Base-by-base conservation (phyloP, 2,797 vertebrate species). In the Eupleurogrammus muticus region DNA sequence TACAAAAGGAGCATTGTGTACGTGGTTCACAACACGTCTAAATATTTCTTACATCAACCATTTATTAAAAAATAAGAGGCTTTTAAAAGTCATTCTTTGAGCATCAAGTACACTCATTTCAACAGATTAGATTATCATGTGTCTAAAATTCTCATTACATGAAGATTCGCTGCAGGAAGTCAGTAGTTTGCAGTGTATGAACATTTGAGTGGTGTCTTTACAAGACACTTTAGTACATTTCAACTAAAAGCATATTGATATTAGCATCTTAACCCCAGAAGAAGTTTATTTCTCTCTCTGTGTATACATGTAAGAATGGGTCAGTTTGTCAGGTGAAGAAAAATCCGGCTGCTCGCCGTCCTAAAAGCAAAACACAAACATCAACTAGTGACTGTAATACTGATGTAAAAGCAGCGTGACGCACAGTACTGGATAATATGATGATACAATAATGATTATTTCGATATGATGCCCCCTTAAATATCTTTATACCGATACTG, bases 1-100 rank as follows among this genome's bases (percentile, higher is more conserved):
- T 89, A 89, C 82, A 93, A 92, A 91, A 91, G 61, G 51, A 83
- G 65, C 51, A 66, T 81, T 70, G 80, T 90, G 75, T 84, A 70
- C 82, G 84, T 83, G 79, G 79, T 79, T 85, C 81, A 88, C 84
- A 86, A 81, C 82, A 85, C 64, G 49, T 89, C 63, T 79, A 79
- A 86, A 88, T 79, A 88, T 80, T 80, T 86, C 66, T n/a, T 82
- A 88, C 80, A 81, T 82, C 59, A 80, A 86, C 75, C 72, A 83
- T 66, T 87, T 86, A 87, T 54, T 84, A 84, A 88, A 92, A n/a
- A 92, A 86, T 82, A 80, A 80, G 49, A 63, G 83, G 20, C 74
- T 83, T n/a, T 86, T 35, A 76, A 86, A 88, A 85, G 79, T 86
- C 78, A 42, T 70, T 66, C 54, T 80, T 54, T 77, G 35, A 75